phyloP scores from a whole-genome alignment of 2,888 invertebrate species.

The Cecidostiba fungosa region DNA sequence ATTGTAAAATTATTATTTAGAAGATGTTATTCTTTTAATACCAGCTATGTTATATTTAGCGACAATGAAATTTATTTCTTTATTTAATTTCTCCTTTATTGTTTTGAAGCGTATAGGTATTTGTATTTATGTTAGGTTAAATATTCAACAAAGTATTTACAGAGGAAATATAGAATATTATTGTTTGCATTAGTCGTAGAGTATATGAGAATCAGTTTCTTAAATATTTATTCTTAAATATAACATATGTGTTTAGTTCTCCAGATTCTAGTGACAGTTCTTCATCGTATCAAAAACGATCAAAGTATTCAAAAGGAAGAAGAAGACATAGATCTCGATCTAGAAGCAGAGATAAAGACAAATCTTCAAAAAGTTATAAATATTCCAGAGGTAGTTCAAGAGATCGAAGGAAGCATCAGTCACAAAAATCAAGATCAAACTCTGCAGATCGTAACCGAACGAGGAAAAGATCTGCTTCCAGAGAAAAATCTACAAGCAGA shows the following conservation, averaged over 20 bases:
- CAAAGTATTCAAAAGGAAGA: slow-evolving; percentile 74
- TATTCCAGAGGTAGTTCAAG: slow-evolving; percentile 73
- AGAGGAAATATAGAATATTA: no score
- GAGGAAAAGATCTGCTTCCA: slow-evolving; percentile 73
- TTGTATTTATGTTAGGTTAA: background rate
- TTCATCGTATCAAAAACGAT: slow-evolving; percentile 72
- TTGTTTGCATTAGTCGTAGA: no score
- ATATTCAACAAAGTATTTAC: no score
- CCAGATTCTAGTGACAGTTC: slow-evolving; percentile 75
- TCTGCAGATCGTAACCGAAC: slow-evolving; percentile 72
- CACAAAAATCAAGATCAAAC: slow-evolving; percentile 72
- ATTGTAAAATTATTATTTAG: no score
- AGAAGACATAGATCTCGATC: slow-evolving; percentile 74
- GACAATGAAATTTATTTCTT: no score
- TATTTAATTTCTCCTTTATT: background rate
- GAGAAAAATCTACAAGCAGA: slow-evolving; percentile 76
- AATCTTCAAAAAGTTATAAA: slow-evolving; percentile 72
- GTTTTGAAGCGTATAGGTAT: background rate
- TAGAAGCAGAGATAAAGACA: slow-evolving; percentile 73
- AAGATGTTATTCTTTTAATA: no score
- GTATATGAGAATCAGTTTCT: no score
- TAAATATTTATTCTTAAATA: no score
- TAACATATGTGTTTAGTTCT: no score
- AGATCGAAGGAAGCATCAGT: slow-evolving; percentile 73
- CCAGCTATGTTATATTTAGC: no score